These are phyloP conservation scores for Xenopus tropicalis DNA, from an alignment of 2,113 vertebrate species.

Conservation along the genomic window DNA sequence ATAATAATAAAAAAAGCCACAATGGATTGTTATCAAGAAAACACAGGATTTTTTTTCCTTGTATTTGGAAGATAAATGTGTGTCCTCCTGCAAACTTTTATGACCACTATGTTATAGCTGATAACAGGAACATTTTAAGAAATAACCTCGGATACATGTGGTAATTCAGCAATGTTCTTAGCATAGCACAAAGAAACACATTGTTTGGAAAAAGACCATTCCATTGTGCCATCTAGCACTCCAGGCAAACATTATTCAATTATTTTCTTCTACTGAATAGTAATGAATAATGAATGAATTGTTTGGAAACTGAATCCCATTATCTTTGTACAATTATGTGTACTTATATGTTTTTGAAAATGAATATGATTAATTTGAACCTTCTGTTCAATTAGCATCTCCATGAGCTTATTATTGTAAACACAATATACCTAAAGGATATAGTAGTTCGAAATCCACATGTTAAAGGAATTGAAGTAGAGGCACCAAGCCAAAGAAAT, in stretches of 20 bases:
- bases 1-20: neutral
- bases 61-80: neutral
- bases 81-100: neutral
- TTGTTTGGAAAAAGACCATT: slow-evolving; percentile 7
- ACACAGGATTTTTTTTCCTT: neutral
- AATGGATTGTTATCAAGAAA: neutral
- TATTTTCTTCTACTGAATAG: slow-evolving; percentile 23
- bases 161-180: neutral
- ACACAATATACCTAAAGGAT: slow-evolving; percentile 1
- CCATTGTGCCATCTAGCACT: slow-evolving; percentile 20
- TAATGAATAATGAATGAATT: slow-evolving; percentile 25
- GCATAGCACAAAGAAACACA: neutral
- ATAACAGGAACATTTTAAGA: neutral
- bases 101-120: neutral
- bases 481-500: too few relatives aligned
- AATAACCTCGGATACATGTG: neutral
- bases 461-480: too few relatives aligned
- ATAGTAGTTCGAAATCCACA: too few relatives aligned
- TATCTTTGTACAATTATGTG: slow-evolving; percentile 30
- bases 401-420: neutral
- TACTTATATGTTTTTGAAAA: slow-evolving; percentile 19
- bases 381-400: slow-evolving; percentile 34
- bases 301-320: slow-evolving; percentile 19
- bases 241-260: slow-evolving; percentile 19
- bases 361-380: slow-evolving; percentile 37